Percentiles rank a stretch among this genome's conserved stretches.
Conservation (phyloP, 2,888 invertebrate species). For the Aspidiotus destructor region DNA sequence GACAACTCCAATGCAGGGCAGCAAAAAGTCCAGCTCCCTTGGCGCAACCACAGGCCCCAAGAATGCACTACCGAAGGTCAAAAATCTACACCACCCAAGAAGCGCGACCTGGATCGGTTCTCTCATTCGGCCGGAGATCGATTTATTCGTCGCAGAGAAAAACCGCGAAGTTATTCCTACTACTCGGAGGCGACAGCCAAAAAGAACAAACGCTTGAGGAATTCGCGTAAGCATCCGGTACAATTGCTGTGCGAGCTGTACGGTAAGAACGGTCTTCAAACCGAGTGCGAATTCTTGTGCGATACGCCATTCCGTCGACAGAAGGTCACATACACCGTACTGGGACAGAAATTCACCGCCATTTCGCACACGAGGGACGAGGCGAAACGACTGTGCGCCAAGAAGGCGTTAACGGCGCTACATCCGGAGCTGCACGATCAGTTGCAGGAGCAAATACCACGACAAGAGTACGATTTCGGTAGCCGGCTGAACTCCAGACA, state of each 20-base stretch:
- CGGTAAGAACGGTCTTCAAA: slow-evolving; percentile 26
- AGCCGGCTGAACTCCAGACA: slow-evolving; percentile 20
- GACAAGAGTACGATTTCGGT: slow-evolving; percentile 22
- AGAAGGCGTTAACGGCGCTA: slow-evolving; percentile 13
- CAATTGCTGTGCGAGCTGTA: slow-evolving; percentile 25
- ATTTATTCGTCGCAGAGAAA: too few relatives aligned
- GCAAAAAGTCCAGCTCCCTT: too few relatives aligned
- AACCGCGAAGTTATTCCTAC: too few relatives aligned
- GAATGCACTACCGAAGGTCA: too few relatives aligned
- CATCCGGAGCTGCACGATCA: slow-evolving; percentile 21
- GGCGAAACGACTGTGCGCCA: slow-evolving; percentile 21
- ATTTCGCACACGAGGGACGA: slow-evolving; percentile 25
- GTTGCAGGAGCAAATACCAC: slow-evolving; percentile 19
- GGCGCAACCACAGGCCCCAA: too few relatives aligned
- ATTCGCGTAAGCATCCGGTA: slow-evolving; percentile 22
- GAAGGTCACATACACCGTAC: slow-evolving; percentile 23
- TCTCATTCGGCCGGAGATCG: too few relatives aligned
- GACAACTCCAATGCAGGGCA: too few relatives aligned
- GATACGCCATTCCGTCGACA: slow-evolving; percentile 18
- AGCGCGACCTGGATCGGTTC: neutral
- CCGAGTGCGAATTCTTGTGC: slow-evolving; percentile 21
- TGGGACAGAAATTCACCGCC: slow-evolving; percentile 24
- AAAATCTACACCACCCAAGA: neutral
- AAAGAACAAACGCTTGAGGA: too few relatives aligned
- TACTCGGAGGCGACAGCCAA: too few relatives aligned